Base-by-base conservation (phyloP, 2,113 vertebrate species). In the Eidolon helvum region DNA sequence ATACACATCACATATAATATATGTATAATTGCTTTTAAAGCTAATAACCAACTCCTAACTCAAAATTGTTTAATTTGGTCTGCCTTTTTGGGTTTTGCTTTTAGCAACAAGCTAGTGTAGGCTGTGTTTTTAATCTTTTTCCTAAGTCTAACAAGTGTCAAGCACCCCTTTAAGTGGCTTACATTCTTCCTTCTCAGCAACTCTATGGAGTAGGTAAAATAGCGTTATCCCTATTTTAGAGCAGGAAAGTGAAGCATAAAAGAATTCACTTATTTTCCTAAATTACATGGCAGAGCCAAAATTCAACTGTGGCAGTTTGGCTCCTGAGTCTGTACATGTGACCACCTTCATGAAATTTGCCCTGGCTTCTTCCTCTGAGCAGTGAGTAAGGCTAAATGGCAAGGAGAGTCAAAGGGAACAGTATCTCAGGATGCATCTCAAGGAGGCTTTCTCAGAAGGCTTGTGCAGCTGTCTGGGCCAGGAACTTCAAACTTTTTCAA, bases 81-180 rank as follows among this genome's bases (percentile, higher is more conserved):
- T 57, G 2, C 1, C 4, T n/a, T 79, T 95, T 61, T 84, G 14
- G 7, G 65, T 74, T 75, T 50, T 80, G 45, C 53, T 87, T 77
- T 94, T 88, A 55, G 40, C 59, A 91, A 89, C 33, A 68, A 50
- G 33, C 26, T 72, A 61, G 14, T 22, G 19, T 10, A 57, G 10
- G 35, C 30, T 86, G 35, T 57, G 16, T 86, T 92, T 95, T 50
- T 33, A 71, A 40, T 74, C 28, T 88, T 65, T 83, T 74, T 92
- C 84, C 65, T 75, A 57, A 75, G 1, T 30, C 19, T 91, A 82
- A 72, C 4, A 53, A 53, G 43, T 53, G 33, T 74, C 33, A 94
- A 80, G 59, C 22, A 35, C 8, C 72, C 4, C 71, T 91, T 93
- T 78, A 59, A 69, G 16, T 69, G 30, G 95, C 10, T 63, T 80